Conservation (phyloP, 37 sponge, comb jelly and placozoan genomes). For the Crambe crambe region DNA sequence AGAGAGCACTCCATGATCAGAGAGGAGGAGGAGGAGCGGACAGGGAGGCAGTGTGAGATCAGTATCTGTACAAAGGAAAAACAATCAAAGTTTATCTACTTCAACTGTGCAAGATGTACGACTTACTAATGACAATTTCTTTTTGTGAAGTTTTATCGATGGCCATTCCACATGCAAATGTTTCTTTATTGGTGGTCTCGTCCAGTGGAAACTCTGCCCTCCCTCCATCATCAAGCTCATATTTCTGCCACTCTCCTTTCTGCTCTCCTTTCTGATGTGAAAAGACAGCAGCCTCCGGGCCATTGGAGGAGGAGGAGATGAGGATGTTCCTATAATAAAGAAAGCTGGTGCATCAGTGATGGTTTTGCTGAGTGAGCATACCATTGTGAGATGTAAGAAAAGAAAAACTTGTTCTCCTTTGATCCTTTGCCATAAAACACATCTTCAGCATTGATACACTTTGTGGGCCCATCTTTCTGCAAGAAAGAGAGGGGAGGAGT, state of each 20-base stretch:
- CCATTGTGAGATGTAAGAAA: constrained; percentile 63
- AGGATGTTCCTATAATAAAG: constrained; percentile 47
- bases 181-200: constrained; percentile 44
- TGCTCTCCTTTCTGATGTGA: not conserved
- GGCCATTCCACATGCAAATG: constrained; percentile 62
- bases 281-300: constrained; percentile 41
- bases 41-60: constrained; percentile 47
- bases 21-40: constrained; percentile 64
- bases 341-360: not conserved
- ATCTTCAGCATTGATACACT: constrained; percentile 50
- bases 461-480: constrained; percentile 38
- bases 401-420: constrained; percentile 48
- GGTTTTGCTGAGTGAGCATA: constrained; percentile 6
- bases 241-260: constrained; percentile 64
- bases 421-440: constrained; percentile 51
- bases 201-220: constrained; percentile 75
- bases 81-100: not conserved
- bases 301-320: constrained; percentile 47
- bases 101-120: no score
- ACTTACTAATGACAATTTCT: constrained; percentile 40
- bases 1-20: constrained; percentile 63
- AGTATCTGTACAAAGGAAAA: constrained; percentile 31
- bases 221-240: constrained; percentile 68
- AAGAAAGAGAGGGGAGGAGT: no score
- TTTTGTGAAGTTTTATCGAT: constrained; percentile 57